Conservation (phyloP, 2,113 vertebrate species). For the Equus przewalskii region DNA sequence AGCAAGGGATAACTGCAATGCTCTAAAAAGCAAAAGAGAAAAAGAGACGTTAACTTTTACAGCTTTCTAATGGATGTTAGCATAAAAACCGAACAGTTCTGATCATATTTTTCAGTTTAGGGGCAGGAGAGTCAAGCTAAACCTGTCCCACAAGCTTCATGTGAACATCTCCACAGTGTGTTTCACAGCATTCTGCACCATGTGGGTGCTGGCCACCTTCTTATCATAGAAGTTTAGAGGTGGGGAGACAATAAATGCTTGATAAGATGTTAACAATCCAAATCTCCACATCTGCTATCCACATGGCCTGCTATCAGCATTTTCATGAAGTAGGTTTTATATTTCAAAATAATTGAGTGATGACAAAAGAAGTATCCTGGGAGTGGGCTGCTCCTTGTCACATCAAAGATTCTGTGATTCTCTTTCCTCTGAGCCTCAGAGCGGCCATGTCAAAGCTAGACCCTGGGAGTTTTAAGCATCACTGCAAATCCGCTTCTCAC, state of each 20-base stretch:
- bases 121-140: background rate
- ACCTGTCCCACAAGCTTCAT: background rate
- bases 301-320: background rate
- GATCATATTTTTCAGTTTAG: background rate
- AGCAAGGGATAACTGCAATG: background rate
- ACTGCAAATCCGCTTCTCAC: background rate
- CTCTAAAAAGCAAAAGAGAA: background rate
- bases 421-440: background rate
- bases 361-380: background rate
- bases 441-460: background rate
- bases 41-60: background rate
- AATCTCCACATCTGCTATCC: background rate
- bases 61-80: background rate
- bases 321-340: background rate
- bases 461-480: background rate
- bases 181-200: background rate
- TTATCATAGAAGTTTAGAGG: background rate
- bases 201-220: background rate
- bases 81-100: background rate
- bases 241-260: background rate
- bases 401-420: background rate
- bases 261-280: background rate
- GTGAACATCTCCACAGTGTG: background rate
- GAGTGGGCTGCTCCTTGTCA: background rate
- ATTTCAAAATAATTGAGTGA: constrained; percentile 8